These are phyloP conservation scores for Synanthedon formicaeformis DNA, from an alignment of 2,888 invertebrate genomes.

Conservation along the genomic window DNA sequence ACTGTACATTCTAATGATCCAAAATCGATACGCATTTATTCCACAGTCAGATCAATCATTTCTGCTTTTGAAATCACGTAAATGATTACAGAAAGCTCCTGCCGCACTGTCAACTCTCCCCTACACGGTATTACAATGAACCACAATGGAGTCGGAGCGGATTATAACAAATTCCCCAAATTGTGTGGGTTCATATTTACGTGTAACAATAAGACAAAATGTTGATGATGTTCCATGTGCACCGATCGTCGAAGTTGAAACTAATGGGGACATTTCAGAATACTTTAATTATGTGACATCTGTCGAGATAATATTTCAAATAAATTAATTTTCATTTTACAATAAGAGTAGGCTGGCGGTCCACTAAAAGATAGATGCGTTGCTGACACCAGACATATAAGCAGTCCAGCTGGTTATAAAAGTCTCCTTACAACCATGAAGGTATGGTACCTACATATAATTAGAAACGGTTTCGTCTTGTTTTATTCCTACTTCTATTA, in stretches of 20 bases:
- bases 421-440: too few relatives aligned
- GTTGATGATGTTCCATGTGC: constrained; percentile 64
- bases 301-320: constrained; percentile 20
- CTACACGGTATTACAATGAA: constrained; percentile 43
- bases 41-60: constrained; percentile 26
- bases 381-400: too few relatives aligned
- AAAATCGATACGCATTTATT: constrained; percentile 22
- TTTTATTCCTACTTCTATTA: too few relatives aligned
- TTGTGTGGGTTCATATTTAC: constrained; percentile 66
- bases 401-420: too few relatives aligned
- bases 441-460: too few relatives aligned
- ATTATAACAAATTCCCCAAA: constrained; percentile 68
- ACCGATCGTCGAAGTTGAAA: constrained; percentile 61
- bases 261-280: constrained; percentile 66
- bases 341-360: constrained; percentile 2
- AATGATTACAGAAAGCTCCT: constrained; percentile 37
- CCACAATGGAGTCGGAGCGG: constrained; percentile 56
- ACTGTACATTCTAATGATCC: constrained; percentile 40
- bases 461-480: too few relatives aligned
- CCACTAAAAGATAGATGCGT: background rate
- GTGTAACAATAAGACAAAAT: constrained; percentile 63
- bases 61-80: constrained; percentile 26
- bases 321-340: constrained; percentile 2
- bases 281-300: constrained; percentile 55
- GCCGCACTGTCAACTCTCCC: constrained; percentile 30